Percentiles rank a stretch among this genome's conserved stretches.
These are phyloP conservation scores for Proisotoma minuta DNA, from an alignment of 2,888 invertebrate species.

Conservation along the genomic window DNA sequence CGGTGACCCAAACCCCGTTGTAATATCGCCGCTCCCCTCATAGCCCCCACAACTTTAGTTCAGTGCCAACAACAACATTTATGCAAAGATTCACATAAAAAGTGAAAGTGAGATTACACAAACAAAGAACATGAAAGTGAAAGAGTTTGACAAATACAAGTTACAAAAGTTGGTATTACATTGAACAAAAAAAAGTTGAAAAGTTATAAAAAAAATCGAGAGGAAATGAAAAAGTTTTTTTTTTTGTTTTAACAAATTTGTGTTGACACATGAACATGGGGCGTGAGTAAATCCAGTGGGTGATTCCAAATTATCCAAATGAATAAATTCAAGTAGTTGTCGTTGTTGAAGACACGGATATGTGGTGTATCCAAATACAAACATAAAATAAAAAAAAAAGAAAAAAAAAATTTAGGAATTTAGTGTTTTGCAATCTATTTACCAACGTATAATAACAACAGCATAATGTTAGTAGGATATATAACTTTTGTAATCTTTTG, in stretches of 20 bases:
- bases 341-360: neutral
- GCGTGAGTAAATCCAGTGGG: too few relatives aligned
- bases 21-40: constrained; percentile 79
- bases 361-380: neutral
- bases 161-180: constrained; percentile 4
- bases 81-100: neutral
- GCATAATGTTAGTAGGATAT: too few relatives aligned
- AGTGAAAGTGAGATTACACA: neutral
- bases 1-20: constrained; percentile 59
- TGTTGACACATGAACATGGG: too few relatives aligned
- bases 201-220: neutral
- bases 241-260: too few relatives aligned
- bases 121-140: too few relatives aligned
- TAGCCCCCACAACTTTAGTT: constrained; percentile 65
- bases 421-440: too few relatives aligned
- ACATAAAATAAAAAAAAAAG: neutral
- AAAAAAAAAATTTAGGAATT: neutral
- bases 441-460: neutral
- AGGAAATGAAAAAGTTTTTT: too few relatives aligned
- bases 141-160: neutral
- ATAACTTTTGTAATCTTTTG: too few relatives aligned
- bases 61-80: constrained; percentile 14
- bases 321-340: too few relatives aligned
- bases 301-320: too few relatives aligned
- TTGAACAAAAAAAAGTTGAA: neutral